Base-by-base conservation (phyloP, 2,797 vertebrate species). In the Ctenochaetus hawaiiensis region DNA sequence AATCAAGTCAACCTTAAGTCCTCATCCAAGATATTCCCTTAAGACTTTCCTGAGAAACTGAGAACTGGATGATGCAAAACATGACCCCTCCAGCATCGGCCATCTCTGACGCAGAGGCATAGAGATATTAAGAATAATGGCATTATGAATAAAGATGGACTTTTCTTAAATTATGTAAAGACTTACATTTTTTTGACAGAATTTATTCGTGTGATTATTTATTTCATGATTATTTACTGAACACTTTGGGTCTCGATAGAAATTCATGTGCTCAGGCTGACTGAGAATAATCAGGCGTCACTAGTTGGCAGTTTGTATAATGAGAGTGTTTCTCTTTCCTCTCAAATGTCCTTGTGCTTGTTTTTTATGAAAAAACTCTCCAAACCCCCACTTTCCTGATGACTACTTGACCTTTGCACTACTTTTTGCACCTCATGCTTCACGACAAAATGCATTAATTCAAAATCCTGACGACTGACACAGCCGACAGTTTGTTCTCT, bases 401-500 rank as follows among this genome's bases (percentile, higher is more conserved):
- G 23, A 49, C 51, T 51, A 41, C 17, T 54, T 58, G 53, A 79
- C 56, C 60, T 67, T 39, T 72, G 30, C 45, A 10, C 37, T 30
- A 26, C 48, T 68, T 37, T 0, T 74, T 59, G 14, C 67, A 39
- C 6, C 26, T 30, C 26, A 39, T 53, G 10, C 41, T 30, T 30
- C 26, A 30, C 11, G 14, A 52, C 52, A 67, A 57, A 53, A 67
- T 43, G 14, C 11, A 48, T n/a, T 64, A 51, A 39, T 4, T 53
- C 16, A 39, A 52, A 34, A 17, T 45, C 47, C 37, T 61, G 23
- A 47, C 47, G 6, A 52, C 45, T 23, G n/a, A 47, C 52, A 75
- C 68, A 61, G 75, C 30, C 63, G 57, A 44, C 22, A 62, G 34
- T 78, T 26, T 45, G 11, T 72, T 22, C 62, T n/a, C 47, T 16